Conservation (phyloP, 2,797 vertebrate species). For the Sciurus vulgaris region DNA sequence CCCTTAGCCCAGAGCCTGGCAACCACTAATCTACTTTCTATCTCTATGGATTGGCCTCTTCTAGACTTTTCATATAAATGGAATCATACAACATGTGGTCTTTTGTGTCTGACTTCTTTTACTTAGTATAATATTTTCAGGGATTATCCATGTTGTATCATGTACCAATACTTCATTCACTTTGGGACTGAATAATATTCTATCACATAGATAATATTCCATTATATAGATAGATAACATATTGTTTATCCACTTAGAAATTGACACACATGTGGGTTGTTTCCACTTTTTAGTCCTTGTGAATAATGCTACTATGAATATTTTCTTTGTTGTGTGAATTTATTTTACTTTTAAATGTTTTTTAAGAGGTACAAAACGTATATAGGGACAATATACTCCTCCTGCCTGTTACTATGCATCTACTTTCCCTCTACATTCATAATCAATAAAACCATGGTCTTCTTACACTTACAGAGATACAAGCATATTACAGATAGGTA, state of each 20-base stretch:
- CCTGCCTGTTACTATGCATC: not conserved
- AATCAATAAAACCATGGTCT: not conserved
- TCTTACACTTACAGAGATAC: not conserved
- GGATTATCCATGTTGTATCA: not conserved
- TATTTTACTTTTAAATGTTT: not conserved
- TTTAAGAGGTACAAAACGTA: not conserved
- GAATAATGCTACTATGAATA: constrained; percentile 11
- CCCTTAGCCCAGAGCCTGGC: not conserved
- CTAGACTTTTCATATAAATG: not conserved
- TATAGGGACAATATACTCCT: not conserved
- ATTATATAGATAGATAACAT: not conserved
- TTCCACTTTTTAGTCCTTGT: constrained; percentile 1
- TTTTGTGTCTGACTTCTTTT: not conserved
- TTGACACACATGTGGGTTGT: not conserved
- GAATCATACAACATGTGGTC: not conserved
- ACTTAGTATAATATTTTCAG: constrained; percentile 22
- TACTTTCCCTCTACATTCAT: not conserved
- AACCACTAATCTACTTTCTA: not conserved
- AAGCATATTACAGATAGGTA: not conserved
- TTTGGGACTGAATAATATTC: not conserved
- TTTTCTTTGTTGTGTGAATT: not conserved
- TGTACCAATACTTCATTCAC: not conserved
- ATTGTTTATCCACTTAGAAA: not conserved
- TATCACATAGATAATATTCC: not conserved
- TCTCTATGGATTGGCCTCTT: not conserved